phyloP scores from a whole-genome alignment of 2,113 vertebrate genomes.

The Micromys minutus region DNA sequence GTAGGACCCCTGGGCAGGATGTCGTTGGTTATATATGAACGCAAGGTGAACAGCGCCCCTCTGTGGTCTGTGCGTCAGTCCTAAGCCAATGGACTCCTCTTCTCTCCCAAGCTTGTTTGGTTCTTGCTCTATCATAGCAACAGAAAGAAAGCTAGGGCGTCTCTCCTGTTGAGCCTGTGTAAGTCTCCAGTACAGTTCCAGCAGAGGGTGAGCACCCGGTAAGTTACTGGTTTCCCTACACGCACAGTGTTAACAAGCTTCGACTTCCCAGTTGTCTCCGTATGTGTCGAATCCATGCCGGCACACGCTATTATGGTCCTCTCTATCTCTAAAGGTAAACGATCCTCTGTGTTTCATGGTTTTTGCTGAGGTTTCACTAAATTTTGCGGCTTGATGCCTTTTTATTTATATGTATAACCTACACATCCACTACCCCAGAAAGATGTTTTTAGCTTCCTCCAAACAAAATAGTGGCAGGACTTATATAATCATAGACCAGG shows the following conservation, averaged over 20 bases:
- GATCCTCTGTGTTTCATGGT: background rate
- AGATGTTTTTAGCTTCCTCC: background rate
- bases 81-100: background rate
- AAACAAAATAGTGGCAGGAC: background rate
- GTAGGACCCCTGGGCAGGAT: background rate
- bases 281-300: background rate
- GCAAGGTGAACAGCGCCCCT: background rate
- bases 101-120: background rate
- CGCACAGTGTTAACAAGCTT: background rate
- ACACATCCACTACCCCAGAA: background rate
- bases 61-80: background rate
- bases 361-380: background rate
- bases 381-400: background rate
- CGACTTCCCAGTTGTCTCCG: background rate
- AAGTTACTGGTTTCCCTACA: background rate
- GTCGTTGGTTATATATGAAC: background rate
- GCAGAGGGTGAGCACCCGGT: background rate
- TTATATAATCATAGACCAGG: background rate
- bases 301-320: background rate
- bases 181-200: fast-evolving
- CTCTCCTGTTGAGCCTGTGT: background rate
- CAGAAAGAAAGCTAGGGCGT: background rate
- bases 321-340: constrained; percentile 9
- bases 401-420: background rate
- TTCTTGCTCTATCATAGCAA: background rate